Base-by-base conservation (phyloP, 1,140 invertebrate genomes). In the Probaryconus sp. region DNA sequence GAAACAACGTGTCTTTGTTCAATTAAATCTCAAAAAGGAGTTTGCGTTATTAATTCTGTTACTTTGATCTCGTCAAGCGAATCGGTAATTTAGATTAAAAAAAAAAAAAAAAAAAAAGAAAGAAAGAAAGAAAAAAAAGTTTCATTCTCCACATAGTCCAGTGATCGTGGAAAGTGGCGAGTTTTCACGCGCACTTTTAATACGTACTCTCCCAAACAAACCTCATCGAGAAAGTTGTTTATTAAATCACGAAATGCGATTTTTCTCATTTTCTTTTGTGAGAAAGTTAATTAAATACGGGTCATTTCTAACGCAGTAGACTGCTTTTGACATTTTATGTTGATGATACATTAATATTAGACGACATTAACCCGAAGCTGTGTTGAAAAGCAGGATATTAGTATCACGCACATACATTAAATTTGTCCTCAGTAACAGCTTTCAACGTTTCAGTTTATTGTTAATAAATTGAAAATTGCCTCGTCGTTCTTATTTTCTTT, bases 171-270 rank as follows among this genome's bases (percentile, higher is more conserved):
- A 73, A 73, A 73, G 69, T 61, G 38, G 47, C 35, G 53, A 65
- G 45, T 64, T 64, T 73, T 64, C 53, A 60, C 38, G 47, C 31
- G 21, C 35, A 38, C 28, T 55, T 58, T 58, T 63, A 64, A 63
- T 48, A 38, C 17, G 14, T 51, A 33, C 20, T 14, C 55, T 45
- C 47, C 56, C 48, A 50, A 61, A 61, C 35, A 70, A 55, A 65
- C 53, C n/a, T 53, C 30, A 72, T 53, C 33, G 68, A 64, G 60
- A 72, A 72, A 72, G 69, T 72, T 65, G 51, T 65, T 65, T 64
- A 65, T 64, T 60, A 65, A 72, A 65, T 72, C 69, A 58, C 53
- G 33, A 43, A 43, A 28, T 0, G 47, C 31, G 31, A 53, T 69
- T 61, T 69, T 69, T 55, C 65, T 45, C 43, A 71, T 71, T 63